Percentiles rank a stretch among this genome's conserved stretches.
phyloP scores from a whole-genome alignment of 2,113 vertebrate genomes.

The Lepidiolamprologus cunningtoni region DNA sequence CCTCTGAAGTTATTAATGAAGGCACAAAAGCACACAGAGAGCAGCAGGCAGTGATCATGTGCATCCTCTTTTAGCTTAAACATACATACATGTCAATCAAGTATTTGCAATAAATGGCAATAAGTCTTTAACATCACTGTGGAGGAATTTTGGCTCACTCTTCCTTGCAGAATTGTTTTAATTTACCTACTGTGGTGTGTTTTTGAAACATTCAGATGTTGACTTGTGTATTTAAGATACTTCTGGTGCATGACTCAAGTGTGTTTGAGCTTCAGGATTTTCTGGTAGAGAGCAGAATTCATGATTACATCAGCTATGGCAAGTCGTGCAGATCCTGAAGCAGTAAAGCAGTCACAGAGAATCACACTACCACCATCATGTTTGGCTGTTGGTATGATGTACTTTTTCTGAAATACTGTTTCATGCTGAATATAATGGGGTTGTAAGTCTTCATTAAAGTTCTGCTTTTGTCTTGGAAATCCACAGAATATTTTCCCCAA shows the following conservation, averaged over 20 bases:
- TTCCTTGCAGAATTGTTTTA: neutral
- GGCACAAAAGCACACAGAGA: neutral
- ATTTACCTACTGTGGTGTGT: neutral
- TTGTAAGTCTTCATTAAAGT: neutral
- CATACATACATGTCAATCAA: neutral
- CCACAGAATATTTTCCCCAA: neutral
- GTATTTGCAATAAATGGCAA: neutral
- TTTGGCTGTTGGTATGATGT: neutral
- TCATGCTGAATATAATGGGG: neutral
- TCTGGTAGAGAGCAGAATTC: neutral
- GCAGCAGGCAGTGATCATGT: neutral
- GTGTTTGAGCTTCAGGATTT: neutral
- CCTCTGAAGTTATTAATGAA: neutral
- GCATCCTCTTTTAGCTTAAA: neutral
- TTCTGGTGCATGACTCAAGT: neutral
- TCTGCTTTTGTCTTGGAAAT: neutral
- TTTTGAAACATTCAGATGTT: neutral
- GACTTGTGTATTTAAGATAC: neutral
- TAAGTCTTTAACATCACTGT: neutral
- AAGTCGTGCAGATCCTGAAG: neutral
- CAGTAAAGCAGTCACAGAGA: neutral
- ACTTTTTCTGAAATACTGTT: neutral
- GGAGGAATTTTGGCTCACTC: neutral
- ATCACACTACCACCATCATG: neutral
- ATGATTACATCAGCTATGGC: neutral